Percentiles rank a stretch among this genome's conserved stretches.
Evolutionary conservation across 2,888 invertebrate genomes (phyloP).

Genomic region (Cerceris rybyensis): DNA sequence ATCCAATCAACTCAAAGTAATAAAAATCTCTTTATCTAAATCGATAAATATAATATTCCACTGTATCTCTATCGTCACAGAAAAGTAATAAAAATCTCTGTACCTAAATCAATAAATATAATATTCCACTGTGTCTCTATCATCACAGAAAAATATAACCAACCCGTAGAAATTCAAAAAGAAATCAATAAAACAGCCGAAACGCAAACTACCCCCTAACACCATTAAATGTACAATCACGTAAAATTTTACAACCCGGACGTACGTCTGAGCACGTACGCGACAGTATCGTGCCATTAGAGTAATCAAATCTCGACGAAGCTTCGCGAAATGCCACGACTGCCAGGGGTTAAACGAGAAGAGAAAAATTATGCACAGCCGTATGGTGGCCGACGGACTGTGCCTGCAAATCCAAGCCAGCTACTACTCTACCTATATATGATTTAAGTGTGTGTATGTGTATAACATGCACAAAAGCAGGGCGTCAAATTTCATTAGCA

Average conservation of each 20-base stretch:
- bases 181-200: background rate
- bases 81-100: background rate
- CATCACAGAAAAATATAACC: background rate
- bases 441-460: background rate
- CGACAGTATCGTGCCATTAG: constrained; percentile 74
- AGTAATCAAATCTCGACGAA: constrained; percentile 73
- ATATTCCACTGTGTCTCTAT: too few species aligned
- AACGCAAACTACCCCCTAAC: background rate
- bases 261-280: constrained; percentile 1
- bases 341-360: constrained; percentile 56
- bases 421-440: constrained; percentile 10
- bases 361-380: constrained; percentile 57
- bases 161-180: background rate
- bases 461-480: constrained; percentile 64
- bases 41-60: too few species aligned
- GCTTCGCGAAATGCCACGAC: constrained; percentile 52
- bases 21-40: too few species aligned
- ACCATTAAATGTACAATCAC: constrained; percentile 9
- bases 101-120: too few species aligned
- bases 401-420: constrained; percentile 2
- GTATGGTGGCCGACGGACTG: constrained; percentile 39
- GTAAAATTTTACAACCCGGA: constrained; percentile 7
- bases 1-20: too few species aligned
- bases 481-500: constrained; percentile 82
- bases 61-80: background rate